Conservation (phyloP, 1,140 invertebrate species). For the Pogonomyrmex californicus region DNA sequence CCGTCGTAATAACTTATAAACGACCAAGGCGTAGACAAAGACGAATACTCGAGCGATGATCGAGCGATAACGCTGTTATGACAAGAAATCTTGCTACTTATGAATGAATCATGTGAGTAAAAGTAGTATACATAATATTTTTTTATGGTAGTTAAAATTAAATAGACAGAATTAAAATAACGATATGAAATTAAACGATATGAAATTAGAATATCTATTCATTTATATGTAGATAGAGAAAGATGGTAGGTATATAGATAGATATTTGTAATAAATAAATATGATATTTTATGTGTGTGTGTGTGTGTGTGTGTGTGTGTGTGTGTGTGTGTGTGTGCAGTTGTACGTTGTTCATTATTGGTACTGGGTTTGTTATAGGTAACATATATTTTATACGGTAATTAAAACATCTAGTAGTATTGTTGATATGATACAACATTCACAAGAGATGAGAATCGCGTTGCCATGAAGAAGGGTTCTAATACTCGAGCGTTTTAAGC, state of each 20-base stretch:
- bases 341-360: not conserved
- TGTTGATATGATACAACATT: not conserved
- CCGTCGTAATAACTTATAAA: slow-evolving; percentile 40
- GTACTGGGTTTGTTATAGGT: not conserved
- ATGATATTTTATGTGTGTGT: not conserved
- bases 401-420: slow-evolving; percentile 5
- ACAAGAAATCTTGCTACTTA: slow-evolving; percentile 2
- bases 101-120: not conserved
- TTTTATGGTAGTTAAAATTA: not conserved
- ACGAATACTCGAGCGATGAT: not conserved
- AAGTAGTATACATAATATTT: not conserved
- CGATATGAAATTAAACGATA: not conserved
- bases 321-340: not conserved
- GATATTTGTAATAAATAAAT: not conserved
- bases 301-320: too few relatives aligned
- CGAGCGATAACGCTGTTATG: not conserved
- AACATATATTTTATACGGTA: not conserved
- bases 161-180: not conserved
- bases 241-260: not conserved
- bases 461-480: slow-evolving; percentile 14
- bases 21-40: slow-evolving; percentile 16
- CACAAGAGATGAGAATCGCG: slow-evolving; percentile 5
- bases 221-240: not conserved
- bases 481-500: slow-evolving; percentile 33
- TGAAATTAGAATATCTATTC: not conserved